Evolutionary conservation across 2,113 vertebrate species (phyloP).

Genomic region (Promerops cafer): DNA sequence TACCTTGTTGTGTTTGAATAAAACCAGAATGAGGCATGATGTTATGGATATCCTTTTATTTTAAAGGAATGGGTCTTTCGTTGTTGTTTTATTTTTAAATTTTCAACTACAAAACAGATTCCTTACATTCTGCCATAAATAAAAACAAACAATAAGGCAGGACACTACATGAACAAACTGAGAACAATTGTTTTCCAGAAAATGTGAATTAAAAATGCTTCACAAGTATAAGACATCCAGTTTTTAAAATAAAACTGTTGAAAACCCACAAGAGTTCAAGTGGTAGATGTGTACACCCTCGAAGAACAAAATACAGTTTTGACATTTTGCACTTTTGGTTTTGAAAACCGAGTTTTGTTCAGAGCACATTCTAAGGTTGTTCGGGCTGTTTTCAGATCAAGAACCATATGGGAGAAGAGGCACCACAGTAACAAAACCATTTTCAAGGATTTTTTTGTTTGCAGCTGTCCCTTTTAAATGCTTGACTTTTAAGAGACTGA

Average conservation of each 20-base stretch:
- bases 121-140: constrained; percentile 82
- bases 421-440: constrained; percentile 78
- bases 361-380: constrained; percentile 62
- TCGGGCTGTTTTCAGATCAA: constrained; percentile 50
- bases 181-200: constrained; percentile 77
- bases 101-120: constrained; percentile 86
- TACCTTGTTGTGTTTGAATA: constrained; percentile 42
- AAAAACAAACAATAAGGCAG: constrained; percentile 77
- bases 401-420: constrained; percentile 71
- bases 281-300: constrained; percentile 64
- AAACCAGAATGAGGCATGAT: constrained; percentile 36
- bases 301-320: constrained; percentile 65
- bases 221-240: constrained; percentile 89
- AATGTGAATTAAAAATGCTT: constrained; percentile 86
- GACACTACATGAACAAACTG: constrained; percentile 84
- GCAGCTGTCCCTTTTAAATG: constrained; percentile 69
- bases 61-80: constrained; percentile 73
- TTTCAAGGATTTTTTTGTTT: constrained; percentile 69
- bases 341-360: constrained; percentile 53
- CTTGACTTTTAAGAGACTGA: constrained; percentile 66
- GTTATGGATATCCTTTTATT: constrained; percentile 83
- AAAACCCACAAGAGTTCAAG: constrained; percentile 76
- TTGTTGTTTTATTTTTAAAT: constrained; percentile 33
- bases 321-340: constrained; percentile 61
- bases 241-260: constrained; percentile 97